Evolutionary conservation across 2,113 vertebrate species (phyloP).

Genomic region (Echinops telfairi): DNA sequence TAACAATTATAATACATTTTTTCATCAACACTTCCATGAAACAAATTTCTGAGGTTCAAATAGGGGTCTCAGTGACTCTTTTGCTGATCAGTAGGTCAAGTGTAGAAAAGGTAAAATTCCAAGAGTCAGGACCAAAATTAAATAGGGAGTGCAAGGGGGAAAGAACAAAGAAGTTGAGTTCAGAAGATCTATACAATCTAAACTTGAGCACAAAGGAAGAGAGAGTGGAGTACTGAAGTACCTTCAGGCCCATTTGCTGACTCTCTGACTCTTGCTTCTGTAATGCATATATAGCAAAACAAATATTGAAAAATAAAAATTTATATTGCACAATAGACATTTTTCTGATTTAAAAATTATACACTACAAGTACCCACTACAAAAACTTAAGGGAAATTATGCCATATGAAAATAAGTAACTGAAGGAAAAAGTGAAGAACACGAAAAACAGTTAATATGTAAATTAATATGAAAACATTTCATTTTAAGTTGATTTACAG

Average conservation of each 20-base stretch:
- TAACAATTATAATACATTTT: too few species aligned
- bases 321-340: conserved; percentile 11
- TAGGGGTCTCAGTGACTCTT: background rate
- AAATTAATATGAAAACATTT: background rate
- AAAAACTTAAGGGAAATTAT: background rate
- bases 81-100: background rate
- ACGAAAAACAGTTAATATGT: background rate
- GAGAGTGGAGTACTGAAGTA: too few species aligned
- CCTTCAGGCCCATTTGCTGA: too few species aligned
- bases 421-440: background rate
- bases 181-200: too few species aligned
- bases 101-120: background rate
- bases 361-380: background rate
- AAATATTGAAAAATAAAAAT: conserved; percentile 49
- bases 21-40: too few species aligned
- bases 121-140: background rate
- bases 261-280: too few species aligned
- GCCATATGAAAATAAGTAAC: background rate
- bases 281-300: background rate
- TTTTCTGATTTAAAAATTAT: background rate
- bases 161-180: too few species aligned
- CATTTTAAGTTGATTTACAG: background rate
- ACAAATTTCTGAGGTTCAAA: background rate
- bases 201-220: too few species aligned
- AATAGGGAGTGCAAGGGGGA: background rate